Percentiles rank a stretch among this genome's conserved stretches.
These are phyloP conservation scores for Sus cebifrons DNA, from an alignment of 2,797 vertebrate genomes.

Conservation along the genomic window DNA sequence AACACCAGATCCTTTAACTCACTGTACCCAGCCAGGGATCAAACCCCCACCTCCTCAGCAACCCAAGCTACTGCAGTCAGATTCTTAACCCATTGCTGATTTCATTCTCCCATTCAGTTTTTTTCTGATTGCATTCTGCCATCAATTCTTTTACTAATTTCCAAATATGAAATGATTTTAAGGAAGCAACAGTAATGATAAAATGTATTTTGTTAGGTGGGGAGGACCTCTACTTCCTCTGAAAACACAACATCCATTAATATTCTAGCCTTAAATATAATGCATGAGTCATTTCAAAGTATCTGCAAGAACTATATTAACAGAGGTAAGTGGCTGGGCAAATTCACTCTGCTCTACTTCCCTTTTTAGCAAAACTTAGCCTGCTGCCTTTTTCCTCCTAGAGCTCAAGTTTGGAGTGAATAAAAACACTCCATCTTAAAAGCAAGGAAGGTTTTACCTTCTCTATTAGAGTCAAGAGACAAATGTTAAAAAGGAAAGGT, in stretches of 20 bases:
- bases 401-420: background rate
- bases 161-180: slow-evolving; percentile 35
- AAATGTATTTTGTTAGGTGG: slow-evolving; percentile 28
- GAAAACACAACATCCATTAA: background rate
- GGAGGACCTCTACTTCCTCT: background rate
- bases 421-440: background rate
- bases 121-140: background rate
- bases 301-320: background rate
- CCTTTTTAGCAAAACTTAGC: background rate
- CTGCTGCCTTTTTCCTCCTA: background rate
- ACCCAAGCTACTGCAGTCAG: too few relatives aligned
- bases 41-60: too few relatives aligned
- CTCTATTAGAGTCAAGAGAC: background rate
- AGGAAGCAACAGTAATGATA: background rate
- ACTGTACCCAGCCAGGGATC: too few relatives aligned
- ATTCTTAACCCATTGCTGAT: background rate
- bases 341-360: slow-evolving; percentile 16
- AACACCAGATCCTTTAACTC: too few relatives aligned
- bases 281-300: slow-evolving; percentile 24
- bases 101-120: background rate
- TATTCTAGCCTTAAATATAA: background rate
- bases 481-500: background rate
- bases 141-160: slow-evolving; percentile 25
- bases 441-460: background rate
- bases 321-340: background rate